Evolutionary conservation across 2,888 invertebrate genomes (phyloP).

Genomic region (Galerucella pusilla): DNA sequence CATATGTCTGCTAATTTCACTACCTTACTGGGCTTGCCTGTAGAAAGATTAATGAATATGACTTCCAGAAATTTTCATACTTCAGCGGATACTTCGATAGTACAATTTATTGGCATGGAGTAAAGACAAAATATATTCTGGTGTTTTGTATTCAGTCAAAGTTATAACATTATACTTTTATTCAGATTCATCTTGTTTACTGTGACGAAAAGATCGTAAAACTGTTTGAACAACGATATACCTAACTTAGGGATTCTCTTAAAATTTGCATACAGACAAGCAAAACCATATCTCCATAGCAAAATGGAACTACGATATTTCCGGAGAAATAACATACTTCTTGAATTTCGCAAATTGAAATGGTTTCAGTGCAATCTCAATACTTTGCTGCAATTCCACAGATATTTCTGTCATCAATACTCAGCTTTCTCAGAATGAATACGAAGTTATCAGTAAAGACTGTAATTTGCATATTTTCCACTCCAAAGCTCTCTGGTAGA

Average conservation of each 20-base stretch:
- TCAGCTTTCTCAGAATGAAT: slow-evolving; percentile 29
- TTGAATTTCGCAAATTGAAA: slow-evolving; percentile 34
- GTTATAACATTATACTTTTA: not conserved
- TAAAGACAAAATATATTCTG: not conserved
- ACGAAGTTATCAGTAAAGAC: slow-evolving; percentile 37
- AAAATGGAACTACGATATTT: slow-evolving; percentile 6
- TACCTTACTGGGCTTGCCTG: too few species aligned
- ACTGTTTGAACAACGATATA: slow-evolving; percentile 5
- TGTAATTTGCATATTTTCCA: slow-evolving; percentile 43
- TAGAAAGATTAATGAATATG: too few species aligned
- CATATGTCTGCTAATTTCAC: too few species aligned
- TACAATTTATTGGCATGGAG: not conserved
- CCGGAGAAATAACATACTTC: slow-evolving; percentile 22
- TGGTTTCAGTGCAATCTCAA: slow-evolving; percentile 32
- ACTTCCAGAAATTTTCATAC: too few species aligned
- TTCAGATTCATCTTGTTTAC: slow-evolving; percentile 7
- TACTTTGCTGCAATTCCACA: slow-evolving; percentile 31
- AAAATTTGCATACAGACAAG: slow-evolving; percentile 16
- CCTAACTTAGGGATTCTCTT: not conserved
- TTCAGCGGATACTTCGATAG: too few species aligned
- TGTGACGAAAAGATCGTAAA: slow-evolving; percentile 5
- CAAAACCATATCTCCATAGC: slow-evolving; percentile 5
- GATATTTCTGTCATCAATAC: slow-evolving; percentile 35
- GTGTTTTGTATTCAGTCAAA: not conserved
- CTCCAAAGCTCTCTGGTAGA: slow-evolving; percentile 26